These are phyloP conservation scores for Apodemus agrarius DNA, from an alignment of 2,797 vertebrate genomes.

Conservation along the genomic window DNA sequence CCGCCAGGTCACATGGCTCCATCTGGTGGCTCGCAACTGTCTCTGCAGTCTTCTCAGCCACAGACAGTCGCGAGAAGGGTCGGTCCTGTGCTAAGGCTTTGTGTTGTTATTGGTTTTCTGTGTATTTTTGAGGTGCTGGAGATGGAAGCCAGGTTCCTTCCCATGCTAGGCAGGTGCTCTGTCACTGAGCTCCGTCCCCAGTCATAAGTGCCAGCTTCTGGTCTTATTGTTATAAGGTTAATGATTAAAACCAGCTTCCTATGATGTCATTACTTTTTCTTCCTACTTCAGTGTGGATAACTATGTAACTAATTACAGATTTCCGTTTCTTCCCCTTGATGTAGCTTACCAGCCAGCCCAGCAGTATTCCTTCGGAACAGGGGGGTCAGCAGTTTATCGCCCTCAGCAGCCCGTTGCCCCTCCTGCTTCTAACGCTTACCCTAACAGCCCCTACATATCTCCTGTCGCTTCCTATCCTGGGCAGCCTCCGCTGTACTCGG, in stretches of 20 bases:
- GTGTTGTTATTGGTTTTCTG: background rate
- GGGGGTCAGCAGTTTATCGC: slow-evolving; percentile 92
- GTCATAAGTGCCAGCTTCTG: background rate
- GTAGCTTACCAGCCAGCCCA: slow-evolving; percentile 92
- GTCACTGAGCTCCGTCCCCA: background rate
- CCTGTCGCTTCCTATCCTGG: slow-evolving; percentile 85
- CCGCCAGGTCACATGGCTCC: background rate
- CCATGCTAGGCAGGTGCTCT: background rate
- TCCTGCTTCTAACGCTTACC: slow-evolving; percentile 88
- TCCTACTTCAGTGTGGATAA: slow-evolving; percentile 13
- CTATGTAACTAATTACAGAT: slow-evolving; percentile 77
- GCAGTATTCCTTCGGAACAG: slow-evolving; percentile 92
- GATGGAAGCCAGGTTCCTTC: background rate
- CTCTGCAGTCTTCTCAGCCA: slow-evolving; percentile 25
- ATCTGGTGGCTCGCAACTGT: slow-evolving; percentile 7
- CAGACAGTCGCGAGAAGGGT: background rate
- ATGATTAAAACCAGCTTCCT: slow-evolving; percentile 13
- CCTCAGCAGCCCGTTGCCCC: slow-evolving; percentile 90
- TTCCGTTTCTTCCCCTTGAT: slow-evolving; percentile 84
- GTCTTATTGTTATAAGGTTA: background rate
- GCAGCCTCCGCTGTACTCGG: slow-evolving; percentile 85
- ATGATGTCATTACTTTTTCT: background rate
- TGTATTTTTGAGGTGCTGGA: background rate
- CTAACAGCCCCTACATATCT: slow-evolving; percentile 88
- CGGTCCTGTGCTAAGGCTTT: background rate